Evolutionary conservation across 2,888 invertebrate species (phyloP), one percentile per base, ranked within the genome.

Genomic region (Trilocha varians): DNA sequence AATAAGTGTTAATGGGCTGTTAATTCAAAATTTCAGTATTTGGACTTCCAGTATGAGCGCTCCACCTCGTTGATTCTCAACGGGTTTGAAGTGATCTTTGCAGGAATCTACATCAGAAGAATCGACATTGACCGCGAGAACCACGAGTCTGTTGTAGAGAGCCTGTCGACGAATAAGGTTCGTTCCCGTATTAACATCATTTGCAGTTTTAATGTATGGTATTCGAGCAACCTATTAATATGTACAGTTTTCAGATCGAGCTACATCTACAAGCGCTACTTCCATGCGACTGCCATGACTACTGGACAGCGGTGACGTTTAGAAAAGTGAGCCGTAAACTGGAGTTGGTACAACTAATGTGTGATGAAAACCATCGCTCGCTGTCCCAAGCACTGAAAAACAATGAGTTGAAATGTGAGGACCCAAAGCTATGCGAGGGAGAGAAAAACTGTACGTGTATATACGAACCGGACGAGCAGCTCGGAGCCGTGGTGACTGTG

Each of bases 231-330:
- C n/a, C n/a, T n/a, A n/a, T n/a, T n/a, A n/a, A n/a, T n/a, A n/a
- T n/a, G n/a, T n/a, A n/a, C n/a, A n/a, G n/a, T n/a, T n/a, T n/a
- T n/a, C n/a, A n/a, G n/a, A n/a, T n/a, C n/a, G n/a, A n/a, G n/a
- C n/a, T n/a, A n/a, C 15, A 13, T 6, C 11, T 53, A n/a, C 8
- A 32, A 13, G 8, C 14, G 13, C 13, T 16, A 13, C 43, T 53
- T 8, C 2, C 0, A n/a, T 56, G 53, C 44, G 50, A 56, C 52
- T 56, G 56, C 45, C 2, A 15, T 32, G 36, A 46, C 41, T 51
- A 47, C 48, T 48, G 48, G 45, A 35, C 45, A 36, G 40, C 45
- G 15, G 15, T 33, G 15, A 13, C 11, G n/a, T 42, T 38, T 25
- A 40, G 40, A 38, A 8, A 36, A 36, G 9, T 14, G 18, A 13